A percentile compares a stretch with the other conserved stretches of the same genome.
Evolutionary conservation across 1,140 invertebrate species (phyloP).

Genomic region (Ganaspis sp.): DNA sequence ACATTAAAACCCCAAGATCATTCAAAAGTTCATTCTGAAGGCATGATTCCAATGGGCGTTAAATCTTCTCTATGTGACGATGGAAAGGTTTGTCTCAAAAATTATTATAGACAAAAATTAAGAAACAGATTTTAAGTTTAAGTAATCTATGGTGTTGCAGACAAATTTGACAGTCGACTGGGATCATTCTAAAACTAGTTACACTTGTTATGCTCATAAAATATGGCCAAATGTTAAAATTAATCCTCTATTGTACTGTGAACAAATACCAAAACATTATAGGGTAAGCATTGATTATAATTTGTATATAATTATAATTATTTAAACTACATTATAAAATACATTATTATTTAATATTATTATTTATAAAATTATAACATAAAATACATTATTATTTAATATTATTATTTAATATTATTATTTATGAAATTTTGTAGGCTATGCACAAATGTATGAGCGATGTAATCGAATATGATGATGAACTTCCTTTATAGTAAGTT

Average conservation of each 20-base stretch:
- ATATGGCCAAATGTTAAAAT: conserved; percentile 74
- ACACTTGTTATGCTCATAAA: conserved; percentile 80
- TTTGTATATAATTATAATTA: too few species aligned
- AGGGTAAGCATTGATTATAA: conserved; percentile 68
- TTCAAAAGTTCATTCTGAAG: not conserved
- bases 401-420: too few species aligned
- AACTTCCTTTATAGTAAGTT: conserved; percentile 77
- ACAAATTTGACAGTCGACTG: conserved; percentile 84
- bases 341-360: too few species aligned
- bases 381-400: too few species aligned
- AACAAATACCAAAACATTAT: conserved; percentile 80
- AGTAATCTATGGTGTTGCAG: too few species aligned
- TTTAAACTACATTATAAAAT: too few species aligned
- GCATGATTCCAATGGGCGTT: conserved; percentile 78
- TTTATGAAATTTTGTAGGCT: conserved; percentile 74
- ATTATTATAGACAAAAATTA: conserved; percentile 81
- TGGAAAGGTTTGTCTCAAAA: conserved; percentile 78
- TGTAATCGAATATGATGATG: conserved; percentile 79
- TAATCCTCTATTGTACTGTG: conserved; percentile 77
- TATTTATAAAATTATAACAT: too few species aligned
- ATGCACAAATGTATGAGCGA: conserved; percentile 84
- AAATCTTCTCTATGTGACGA: conserved; percentile 80
- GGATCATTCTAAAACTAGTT: conserved; percentile 79
- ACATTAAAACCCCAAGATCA: not conserved
- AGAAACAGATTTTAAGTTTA: too few species aligned